These are phyloP conservation scores for Corythoichthys intestinalis DNA, from an alignment of 2,113 vertebrate species.

Conservation along the genomic window DNA sequence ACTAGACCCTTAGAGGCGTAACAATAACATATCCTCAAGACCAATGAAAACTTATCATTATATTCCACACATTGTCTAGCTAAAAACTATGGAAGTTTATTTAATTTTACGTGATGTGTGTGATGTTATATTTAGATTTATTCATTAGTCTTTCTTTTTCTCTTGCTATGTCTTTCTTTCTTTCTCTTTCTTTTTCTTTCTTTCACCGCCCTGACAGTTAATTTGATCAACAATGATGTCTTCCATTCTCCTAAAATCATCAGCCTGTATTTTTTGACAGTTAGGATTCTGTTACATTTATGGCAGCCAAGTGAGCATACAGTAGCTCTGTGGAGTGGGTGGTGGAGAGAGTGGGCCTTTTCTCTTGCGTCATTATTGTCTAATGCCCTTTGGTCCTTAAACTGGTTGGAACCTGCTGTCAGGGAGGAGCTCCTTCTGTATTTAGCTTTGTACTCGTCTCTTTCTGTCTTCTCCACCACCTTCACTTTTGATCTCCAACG, in stretches of 20 bases:
- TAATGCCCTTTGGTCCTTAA: conserved; percentile 69
- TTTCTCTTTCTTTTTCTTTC: neutral
- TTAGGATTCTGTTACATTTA: conserved; percentile 19
- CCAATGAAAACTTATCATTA: no score
- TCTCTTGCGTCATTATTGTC: conserved; percentile 70
- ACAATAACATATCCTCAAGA: no score
- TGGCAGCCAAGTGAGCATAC: conserved; percentile 17
- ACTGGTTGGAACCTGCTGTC: conserved; percentile 75
- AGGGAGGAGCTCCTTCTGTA: conserved; percentile 59
- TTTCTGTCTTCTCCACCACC: conserved; percentile 33
- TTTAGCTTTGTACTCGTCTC: conserved; percentile 46
- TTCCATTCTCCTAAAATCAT: neutral
- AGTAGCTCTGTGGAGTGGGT: conserved; percentile 31
- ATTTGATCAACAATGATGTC: neutral
- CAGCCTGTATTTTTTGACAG: conserved; percentile 2
- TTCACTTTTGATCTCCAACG: conserved; percentile 41
- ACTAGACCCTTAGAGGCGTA: no score
- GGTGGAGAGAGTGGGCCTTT: conserved; percentile 55
- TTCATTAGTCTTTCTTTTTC: no score
- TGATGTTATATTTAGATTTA: no score
- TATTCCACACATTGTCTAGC: no score
- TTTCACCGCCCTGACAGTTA: neutral
- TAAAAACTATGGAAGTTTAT: no score
- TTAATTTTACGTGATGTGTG: no score
- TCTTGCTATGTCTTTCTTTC: neutral